Conservation (phyloP, 2,888 invertebrate species). For the Oscheius sp. region DNA sequence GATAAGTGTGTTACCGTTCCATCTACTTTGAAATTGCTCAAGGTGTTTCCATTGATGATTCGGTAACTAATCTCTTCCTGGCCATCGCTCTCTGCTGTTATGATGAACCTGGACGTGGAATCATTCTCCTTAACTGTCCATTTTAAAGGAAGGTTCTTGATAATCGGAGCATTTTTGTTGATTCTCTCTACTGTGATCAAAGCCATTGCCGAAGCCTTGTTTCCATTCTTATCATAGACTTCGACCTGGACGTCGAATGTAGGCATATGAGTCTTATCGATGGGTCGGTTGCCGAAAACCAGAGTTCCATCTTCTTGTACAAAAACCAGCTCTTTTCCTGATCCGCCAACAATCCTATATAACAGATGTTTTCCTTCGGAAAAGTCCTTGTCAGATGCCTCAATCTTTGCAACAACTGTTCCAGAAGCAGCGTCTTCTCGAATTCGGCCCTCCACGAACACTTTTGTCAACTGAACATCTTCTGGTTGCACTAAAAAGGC, state of each 20-base stretch:
- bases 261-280: constrained; percentile 34
- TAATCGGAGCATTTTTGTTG: constrained; percentile 42
- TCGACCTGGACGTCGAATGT: constrained; percentile 56
- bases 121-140: constrained; percentile 57
- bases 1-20: not conserved
- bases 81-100: constrained; percentile 38
- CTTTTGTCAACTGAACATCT: constrained; percentile 4
- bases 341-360: constrained; percentile 55
- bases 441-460: constrained; percentile 40
- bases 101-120: constrained; percentile 39
- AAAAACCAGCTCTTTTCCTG: constrained; percentile 57
- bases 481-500: not conserved
- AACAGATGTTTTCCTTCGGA: constrained; percentile 47
- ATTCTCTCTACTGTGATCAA: constrained; percentile 43
- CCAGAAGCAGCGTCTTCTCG: constrained; percentile 43
- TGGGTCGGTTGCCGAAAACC: constrained; percentile 46
- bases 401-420: constrained; percentile 53
- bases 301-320: constrained; percentile 62
- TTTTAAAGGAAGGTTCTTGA: constrained; percentile 45
- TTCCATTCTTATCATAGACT: constrained; percentile 51
- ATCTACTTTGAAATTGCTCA: constrained; percentile 44
- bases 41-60: constrained; percentile 47
- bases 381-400: constrained; percentile 62
- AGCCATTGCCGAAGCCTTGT: constrained; percentile 49
- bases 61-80: constrained; percentile 35